Base-by-base conservation (phyloP, 2,113 vertebrate genomes). In the Pangasianodon gigas region DNA sequence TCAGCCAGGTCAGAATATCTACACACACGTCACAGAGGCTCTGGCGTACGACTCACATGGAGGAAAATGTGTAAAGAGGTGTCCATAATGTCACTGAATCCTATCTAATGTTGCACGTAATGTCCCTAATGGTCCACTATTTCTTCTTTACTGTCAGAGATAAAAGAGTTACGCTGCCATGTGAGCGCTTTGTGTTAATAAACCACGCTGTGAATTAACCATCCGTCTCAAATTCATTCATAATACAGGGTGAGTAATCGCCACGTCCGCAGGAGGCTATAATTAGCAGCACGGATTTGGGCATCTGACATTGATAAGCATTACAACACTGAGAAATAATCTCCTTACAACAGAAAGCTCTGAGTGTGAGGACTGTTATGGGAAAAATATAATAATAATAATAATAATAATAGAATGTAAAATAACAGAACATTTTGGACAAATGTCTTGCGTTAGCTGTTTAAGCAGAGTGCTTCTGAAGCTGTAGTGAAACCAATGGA, bases 291-390 rank as follows among this genome's bases (percentile, higher is more conserved):
- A 86, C 89, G 69, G 92, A 92, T 87, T 96, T 94, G 93, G 85
- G 94, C 67, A 90, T 67, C 87, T 94, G 92, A 92, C 90, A 91
- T 71, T 93, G 93, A 95, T 94, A 89, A 92, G 94, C 89, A 94
- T 95, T 95, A 95, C 84, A 92, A 93, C 83, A 41, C 90, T 82
- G 85, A 89, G 91, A 92, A 91, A 71, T 96, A 94, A 95, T 95
- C 94, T 94, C 90, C 93, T 96, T 93, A 95, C 92, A 90, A 88
- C 92, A 91, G 93, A 91, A 92, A 89, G 85, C 81, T 91, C 67
- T 87, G 44, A 7, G 65, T 80, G 60, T 89, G 51, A 93, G 80
- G 77, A 84, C n/a, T 85, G 32, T 69, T 48, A 67, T 56, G 60
- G 86, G 85, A 4, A 67, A 11, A n/a, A n/a, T n/a, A 67, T n/a